A percentile compares a stretch with the other conserved stretches of the same genome.
Conservation (phyloP, 2,113 vertebrate genomes). For the Calcarius ornatus region DNA sequence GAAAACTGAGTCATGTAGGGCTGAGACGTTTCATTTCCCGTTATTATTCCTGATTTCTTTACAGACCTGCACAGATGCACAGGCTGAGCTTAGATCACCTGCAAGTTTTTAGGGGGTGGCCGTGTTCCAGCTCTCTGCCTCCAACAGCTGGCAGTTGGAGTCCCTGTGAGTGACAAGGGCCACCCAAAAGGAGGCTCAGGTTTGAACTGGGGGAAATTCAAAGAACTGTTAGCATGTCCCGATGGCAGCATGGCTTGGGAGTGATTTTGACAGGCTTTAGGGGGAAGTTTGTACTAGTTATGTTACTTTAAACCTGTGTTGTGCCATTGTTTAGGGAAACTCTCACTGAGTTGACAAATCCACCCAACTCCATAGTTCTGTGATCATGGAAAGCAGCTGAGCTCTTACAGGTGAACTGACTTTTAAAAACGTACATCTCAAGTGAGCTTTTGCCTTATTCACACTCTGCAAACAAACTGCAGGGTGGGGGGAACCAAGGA, state of each 20-base stretch:
- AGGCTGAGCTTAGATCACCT: background rate
- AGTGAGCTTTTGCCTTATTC: background rate
- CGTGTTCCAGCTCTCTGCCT: background rate
- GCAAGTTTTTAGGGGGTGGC: background rate
- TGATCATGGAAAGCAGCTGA: background rate
- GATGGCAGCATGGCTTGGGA: background rate
- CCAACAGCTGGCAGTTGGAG: background rate
- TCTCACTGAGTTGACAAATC: background rate
- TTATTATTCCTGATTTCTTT: background rate
- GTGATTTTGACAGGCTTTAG: background rate
- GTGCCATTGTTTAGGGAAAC: background rate
- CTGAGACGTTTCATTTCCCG: background rate
- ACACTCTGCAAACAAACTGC: background rate
- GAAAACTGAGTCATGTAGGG: background rate
- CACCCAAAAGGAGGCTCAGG: conserved; percentile 8
- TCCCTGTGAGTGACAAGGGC: background rate
- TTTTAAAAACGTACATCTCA: background rate
- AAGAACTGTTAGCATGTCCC: background rate
- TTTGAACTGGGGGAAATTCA: background rate
- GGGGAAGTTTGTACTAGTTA: background rate
- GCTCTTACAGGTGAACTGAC: background rate
- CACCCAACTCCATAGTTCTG: fast-evolving
- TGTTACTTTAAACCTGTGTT: background rate
- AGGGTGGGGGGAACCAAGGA: too few relatives aligned
- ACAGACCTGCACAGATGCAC: background rate